A percentile compares a stretch with the other conserved stretches of the same genome.
phyloP scores from a whole-genome alignment of 2,888 invertebrate species.

The Sarcophaga rosellei region DNA sequence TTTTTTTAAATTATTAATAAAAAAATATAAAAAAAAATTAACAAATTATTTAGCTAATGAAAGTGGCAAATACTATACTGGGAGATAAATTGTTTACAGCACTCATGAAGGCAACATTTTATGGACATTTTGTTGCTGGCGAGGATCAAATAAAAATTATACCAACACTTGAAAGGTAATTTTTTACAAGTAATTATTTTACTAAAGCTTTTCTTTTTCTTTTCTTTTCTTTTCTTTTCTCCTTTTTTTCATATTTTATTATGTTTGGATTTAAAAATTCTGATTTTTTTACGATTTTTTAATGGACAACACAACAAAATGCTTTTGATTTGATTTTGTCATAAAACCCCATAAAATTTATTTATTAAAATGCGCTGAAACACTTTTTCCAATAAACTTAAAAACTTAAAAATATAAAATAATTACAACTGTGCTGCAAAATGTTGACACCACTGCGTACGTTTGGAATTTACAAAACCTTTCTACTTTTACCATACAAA shows the following conservation, averaged over 20 bases:
- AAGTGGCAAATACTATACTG: constrained; percentile 86
- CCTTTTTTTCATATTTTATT: constrained; percentile 67
- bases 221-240: constrained; percentile 73
- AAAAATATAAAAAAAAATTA: constrained; percentile 36
- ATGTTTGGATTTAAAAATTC: constrained; percentile 45
- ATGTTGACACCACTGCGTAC: not conserved
- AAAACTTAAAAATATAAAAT: not conserved
- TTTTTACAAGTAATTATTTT: constrained; percentile 71
- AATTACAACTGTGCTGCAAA: not conserved
- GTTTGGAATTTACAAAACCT: not conserved
- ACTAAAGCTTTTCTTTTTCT: constrained; percentile 75
- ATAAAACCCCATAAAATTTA: not conserved
- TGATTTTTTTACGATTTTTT: not conserved
- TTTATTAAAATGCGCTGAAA: constrained; percentile 40
- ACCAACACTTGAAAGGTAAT: constrained; percentile 89
- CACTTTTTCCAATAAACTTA: constrained; percentile 1
- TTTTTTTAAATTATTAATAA: constrained; percentile 40
- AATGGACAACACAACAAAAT: constrained; percentile 39
- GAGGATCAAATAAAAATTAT: constrained; percentile 93
- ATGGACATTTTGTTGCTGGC: constrained; percentile 99
- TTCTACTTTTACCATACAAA: not conserved
- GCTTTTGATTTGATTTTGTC: constrained; percentile 43
- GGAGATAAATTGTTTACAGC: constrained; percentile 91
- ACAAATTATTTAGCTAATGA: constrained; percentile 87
- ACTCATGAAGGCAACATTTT: constrained; percentile 97